Evolutionary conservation across 2,797 vertebrate genomes (phyloP), one percentile per base, ranked within the genome.

Genomic region (Urocyon cinereoargenteus): DNA sequence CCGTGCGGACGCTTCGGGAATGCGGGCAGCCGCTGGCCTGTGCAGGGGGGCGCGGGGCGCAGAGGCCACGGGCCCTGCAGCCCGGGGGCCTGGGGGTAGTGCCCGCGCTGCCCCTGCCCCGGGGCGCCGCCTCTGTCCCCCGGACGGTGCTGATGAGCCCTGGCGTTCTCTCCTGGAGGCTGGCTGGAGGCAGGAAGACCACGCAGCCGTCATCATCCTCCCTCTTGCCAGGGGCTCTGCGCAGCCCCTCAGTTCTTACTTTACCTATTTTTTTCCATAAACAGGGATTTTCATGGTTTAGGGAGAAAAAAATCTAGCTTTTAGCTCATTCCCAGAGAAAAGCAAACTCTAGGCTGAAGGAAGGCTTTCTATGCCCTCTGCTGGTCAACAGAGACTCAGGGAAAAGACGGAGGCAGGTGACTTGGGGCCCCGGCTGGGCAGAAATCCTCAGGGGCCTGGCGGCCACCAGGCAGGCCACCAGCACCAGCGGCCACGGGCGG

Each of bases 301-400:
- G n/a, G 40, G 40, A 45, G 40, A 8, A 45, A 73, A 88, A 94
- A 90, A 57, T 19, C 26, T 28, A 84, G 84, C n/a, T 49, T 96
- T 57, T 28, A n/a, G 1, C 64, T 92, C 14, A 0, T 81, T 97
- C 55, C 70, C 78, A 34, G 51, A 83, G 86, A 75, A 79, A 73
- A 96, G 92, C 62, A 16, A 97, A 96, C 31, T 94, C 83, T 2
- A 1, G 0, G 15, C 64, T n/a, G 83, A 90, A 94, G 18, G 73
- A 96, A 97, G 97, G 86, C 93, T 91, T 64, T 94, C 94, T 95
- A 85, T 93, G 98, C 98, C 98, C 94, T 97, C 98, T 98, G 96
- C 94, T 98, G 98, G 98, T 26, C 97, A 68, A 26, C 5, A 3
- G 89, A 78, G 86, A 77, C 40, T 59, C 18, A 1, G 66, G 53